Evolutionary conservation across 1,140 invertebrate genomes (phyloP).

Genomic region (Aphis craccivora): DNA sequence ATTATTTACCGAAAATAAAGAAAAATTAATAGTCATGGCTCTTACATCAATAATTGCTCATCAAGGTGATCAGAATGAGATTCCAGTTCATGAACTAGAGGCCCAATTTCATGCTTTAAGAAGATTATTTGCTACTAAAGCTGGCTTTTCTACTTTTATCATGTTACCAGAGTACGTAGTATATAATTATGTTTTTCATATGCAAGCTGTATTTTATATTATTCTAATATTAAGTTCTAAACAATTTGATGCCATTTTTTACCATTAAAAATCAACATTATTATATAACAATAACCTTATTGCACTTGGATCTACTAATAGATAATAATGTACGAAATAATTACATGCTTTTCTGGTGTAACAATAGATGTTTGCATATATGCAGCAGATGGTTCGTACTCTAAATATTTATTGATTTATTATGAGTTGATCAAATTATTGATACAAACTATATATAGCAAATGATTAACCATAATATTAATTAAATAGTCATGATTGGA

Average conservation of each 20-base stretch:
- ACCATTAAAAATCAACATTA: background rate
- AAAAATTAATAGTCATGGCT: slow-evolving; percentile 89
- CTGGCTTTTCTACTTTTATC: slow-evolving; percentile 96
- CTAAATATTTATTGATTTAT: background rate
- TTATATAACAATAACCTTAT: background rate
- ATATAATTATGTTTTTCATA: background rate
- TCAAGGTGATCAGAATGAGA: slow-evolving; percentile 72
- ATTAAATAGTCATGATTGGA: no score
- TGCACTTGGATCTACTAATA: no score
- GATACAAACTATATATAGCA: no score
- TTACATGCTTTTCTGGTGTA: background rate
- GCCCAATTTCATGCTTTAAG: slow-evolving; percentile 94
- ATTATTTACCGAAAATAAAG: slow-evolving; percentile 98
- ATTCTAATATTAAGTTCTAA: background rate
- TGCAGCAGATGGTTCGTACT: background rate
- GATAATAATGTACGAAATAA: background rate
- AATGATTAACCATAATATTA: no score
- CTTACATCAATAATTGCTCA: slow-evolving; percentile 78
- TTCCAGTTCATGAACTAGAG: slow-evolving; percentile 78
- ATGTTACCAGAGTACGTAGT: slow-evolving; percentile 78
- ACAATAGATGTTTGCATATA: background rate
- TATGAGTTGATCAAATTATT: background rate
- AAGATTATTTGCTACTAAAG: slow-evolving; percentile 93
- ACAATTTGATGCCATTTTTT: background rate
- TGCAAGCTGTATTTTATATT: background rate